A percentile compares a stretch with the other conserved stretches of the same genome.
Evolutionary conservation across 2,797 vertebrate genomes (phyloP).

Genomic region (Sternarchorhynchus goeldii): DNA sequence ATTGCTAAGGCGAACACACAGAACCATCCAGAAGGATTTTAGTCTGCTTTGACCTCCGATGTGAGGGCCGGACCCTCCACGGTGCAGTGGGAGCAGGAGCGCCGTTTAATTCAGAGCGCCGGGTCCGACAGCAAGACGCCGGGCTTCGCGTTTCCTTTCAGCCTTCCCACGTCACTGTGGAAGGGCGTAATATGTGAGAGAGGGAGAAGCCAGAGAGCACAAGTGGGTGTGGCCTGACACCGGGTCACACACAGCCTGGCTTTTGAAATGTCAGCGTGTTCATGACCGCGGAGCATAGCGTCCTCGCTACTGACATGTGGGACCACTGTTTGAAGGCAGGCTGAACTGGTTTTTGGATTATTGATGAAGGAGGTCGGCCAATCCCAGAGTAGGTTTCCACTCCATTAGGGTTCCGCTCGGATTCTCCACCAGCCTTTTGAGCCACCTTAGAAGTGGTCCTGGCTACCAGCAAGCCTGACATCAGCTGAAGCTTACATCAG

Average conservation of each 20-base stretch:
- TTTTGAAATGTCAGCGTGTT: slow-evolving; percentile 24
- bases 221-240: background rate
- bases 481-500: background rate
- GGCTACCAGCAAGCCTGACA: slow-evolving; percentile 14
- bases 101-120: background rate
- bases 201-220: background rate
- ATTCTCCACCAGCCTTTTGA: slow-evolving; percentile 8
- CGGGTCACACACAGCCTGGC: background rate
- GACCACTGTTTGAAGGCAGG: slow-evolving; percentile 45
- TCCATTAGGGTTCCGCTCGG: slow-evolving; percentile 56
- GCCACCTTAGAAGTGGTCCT: slow-evolving; percentile 1
- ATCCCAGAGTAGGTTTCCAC: slow-evolving; percentile 59
- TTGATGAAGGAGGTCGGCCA: slow-evolving; percentile 62
- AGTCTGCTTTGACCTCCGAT: background rate
- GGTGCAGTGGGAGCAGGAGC: background rate
- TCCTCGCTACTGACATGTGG: background rate
- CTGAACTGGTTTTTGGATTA: slow-evolving; percentile 62
- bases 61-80: background rate
- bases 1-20: background rate
- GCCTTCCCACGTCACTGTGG: background rate
- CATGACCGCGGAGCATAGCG: background rate
- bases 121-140: background rate
- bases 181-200: background rate
- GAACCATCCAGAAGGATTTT: background rate
- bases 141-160: background rate